phyloP scores from a whole-genome alignment of 2,797 vertebrate species.

The Leptodactylus fallax region DNA sequence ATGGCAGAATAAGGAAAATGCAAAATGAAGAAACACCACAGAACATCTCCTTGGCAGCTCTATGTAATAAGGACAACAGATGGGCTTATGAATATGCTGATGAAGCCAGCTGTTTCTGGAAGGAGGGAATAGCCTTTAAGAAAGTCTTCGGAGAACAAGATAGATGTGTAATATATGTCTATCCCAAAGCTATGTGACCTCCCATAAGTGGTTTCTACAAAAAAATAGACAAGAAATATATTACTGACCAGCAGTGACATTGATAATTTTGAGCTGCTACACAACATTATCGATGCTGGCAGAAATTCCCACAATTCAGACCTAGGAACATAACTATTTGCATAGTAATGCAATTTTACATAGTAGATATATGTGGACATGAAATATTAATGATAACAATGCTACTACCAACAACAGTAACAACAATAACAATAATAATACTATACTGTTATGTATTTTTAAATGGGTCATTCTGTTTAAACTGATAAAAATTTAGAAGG shows the following conservation, averaged over 20 bases:
- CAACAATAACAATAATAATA: too few species aligned
- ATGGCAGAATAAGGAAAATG: conserved; percentile 12
- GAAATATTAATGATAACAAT: not conserved
- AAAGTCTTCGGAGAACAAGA: conserved; percentile 42
- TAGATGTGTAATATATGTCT: conserved; percentile 35
- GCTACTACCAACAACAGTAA: not conserved
- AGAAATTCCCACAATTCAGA: not conserved
- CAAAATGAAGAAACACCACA: conserved; percentile 37
- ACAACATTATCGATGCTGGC: not conserved
- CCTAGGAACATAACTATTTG: not conserved
- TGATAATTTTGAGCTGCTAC: not conserved
- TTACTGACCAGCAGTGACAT: not conserved
- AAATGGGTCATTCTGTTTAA: too few species aligned
- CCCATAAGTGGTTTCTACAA: conserved; percentile 32
- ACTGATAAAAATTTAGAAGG: too few species aligned
- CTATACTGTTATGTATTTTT: too few species aligned
- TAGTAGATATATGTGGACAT: not conserved
- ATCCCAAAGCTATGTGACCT: conserved; percentile 45
- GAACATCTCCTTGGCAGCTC: conserved; percentile 51
- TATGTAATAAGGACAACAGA: conserved; percentile 55
- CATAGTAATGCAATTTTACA: not conserved
- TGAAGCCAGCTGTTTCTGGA: conserved; percentile 57
- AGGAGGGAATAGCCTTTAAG: conserved; percentile 49
- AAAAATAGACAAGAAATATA: conserved; percentile 1
- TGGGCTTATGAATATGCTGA: conserved; percentile 59